Conservation (phyloP, 2,888 invertebrate genomes). For the Watsonalla cultraria region DNA sequence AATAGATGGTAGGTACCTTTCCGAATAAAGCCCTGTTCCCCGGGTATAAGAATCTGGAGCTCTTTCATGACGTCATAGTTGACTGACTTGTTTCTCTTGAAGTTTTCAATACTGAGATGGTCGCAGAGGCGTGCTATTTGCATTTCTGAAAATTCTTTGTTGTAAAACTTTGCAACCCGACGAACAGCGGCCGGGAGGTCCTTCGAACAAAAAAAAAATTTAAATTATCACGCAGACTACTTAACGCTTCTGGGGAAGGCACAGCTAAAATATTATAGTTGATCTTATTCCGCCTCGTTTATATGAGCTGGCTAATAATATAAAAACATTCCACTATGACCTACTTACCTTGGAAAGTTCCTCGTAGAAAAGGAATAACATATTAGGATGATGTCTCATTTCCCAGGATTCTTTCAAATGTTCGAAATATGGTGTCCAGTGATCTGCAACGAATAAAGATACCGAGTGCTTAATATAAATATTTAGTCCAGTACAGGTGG, state of each 20-base stretch:
- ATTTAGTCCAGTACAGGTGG: neutral
- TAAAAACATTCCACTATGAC: too few species aligned
- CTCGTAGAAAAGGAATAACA: conserved; percentile 89
- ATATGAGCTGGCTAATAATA: too few species aligned
- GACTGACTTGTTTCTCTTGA: conserved; percentile 88
- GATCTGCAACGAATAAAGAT: conserved; percentile 75
- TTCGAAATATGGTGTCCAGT: conserved; percentile 88
- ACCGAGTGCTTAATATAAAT: neutral
- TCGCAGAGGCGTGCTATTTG: conserved; percentile 81
- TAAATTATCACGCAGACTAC: neutral
- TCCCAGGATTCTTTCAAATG: conserved; percentile 89
- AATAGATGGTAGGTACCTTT: conserved; percentile 61
- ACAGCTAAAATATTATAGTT: too few species aligned
- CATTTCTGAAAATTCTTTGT: conserved; percentile 74
- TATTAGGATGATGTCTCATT: conserved; percentile 80
- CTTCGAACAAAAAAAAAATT: conserved; percentile 45
- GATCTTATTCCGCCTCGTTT: too few species aligned
- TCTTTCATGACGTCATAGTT: conserved; percentile 83
- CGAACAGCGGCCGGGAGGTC: conserved; percentile 78
- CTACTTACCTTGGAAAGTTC: conserved; percentile 82
- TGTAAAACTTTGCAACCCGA: conserved; percentile 81
- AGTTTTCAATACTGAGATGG: conserved; percentile 89
- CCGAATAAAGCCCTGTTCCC: conserved; percentile 82
- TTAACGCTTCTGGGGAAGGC: too few species aligned
- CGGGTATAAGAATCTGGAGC: conserved; percentile 78